phyloP scores from a whole-genome alignment of 2,888 invertebrate genomes.

The Apodemia hepburni region DNA sequence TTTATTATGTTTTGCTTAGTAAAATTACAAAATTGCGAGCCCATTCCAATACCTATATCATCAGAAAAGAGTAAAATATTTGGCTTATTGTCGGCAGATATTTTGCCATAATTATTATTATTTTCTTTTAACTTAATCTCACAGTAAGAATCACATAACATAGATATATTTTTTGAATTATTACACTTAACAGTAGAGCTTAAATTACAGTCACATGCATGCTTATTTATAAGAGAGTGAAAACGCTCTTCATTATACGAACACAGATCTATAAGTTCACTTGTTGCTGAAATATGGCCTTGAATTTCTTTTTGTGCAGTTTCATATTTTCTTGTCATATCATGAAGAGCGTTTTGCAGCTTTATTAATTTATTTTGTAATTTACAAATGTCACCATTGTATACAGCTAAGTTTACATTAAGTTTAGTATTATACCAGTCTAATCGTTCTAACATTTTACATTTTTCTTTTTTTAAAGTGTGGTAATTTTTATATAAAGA shows the following conservation, averaged over 20 bases:
- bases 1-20: no score
- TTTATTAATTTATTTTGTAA: background rate
- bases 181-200: background rate
- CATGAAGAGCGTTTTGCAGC: background rate
- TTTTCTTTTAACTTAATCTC: no score
- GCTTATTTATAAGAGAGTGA: background rate
- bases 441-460: background rate
- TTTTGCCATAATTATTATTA: background rate
- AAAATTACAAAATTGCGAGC: no score
- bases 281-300: background rate
- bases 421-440: background rate
- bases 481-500: background rate
- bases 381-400: background rate
- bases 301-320: background rate
- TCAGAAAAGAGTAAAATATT: background rate
- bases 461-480: background rate
- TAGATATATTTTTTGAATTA: background rate
- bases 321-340: constrained; percentile 1
- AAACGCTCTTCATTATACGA: background rate
- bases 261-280: background rate
- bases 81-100: background rate
- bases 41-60: background rate
- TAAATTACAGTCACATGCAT: background rate
- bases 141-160: no score
- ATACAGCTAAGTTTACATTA: background rate